A percentile compares a stretch with the other conserved stretches of the same genome.
Conservation (phyloP, 1,140 invertebrate species). For the Pantala flavescens region DNA sequence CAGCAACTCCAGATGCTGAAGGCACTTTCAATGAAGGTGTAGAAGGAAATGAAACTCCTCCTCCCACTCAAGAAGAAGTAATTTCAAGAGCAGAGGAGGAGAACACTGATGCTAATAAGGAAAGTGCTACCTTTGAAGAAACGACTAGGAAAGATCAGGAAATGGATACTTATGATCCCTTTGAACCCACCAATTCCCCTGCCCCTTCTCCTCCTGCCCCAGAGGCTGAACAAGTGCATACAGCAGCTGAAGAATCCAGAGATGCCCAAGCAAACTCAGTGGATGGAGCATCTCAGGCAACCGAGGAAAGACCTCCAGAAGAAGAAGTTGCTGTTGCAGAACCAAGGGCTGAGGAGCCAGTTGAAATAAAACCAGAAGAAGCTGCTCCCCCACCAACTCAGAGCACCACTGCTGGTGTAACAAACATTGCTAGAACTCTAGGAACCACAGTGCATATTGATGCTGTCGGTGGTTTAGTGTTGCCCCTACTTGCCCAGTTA, state of each 20-base stretch:
- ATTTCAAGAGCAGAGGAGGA: neutral
- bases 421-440: neutral
- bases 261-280: neutral
- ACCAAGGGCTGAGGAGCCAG: slow-evolving; percentile 24
- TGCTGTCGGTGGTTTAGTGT: neutral
- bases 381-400: neutral
- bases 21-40: neutral
- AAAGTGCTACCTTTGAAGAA: neutral
- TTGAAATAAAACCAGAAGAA: slow-evolving; percentile 24
- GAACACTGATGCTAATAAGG: neutral
- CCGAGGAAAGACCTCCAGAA: slow-evolving; percentile 22
- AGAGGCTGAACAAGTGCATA: slow-evolving; percentile 29
- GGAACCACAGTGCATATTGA: neutral
- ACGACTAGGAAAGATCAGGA: slow-evolving; percentile 18
- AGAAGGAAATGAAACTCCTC: slow-evolving; percentile 35
- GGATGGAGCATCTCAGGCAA: neutral
- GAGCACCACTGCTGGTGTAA: neutral
- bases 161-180: slow-evolving; percentile 70
- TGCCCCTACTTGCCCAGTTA: neutral
- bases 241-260: neutral
- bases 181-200: slow-evolving; percentile 73
- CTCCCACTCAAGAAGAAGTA: slow-evolving; percentile 40
- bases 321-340: slow-evolving; percentile 24
- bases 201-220: slow-evolving; percentile 46
- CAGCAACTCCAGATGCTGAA: slow-evolving; percentile 27